Percentiles rank a stretch among this genome's conserved stretches.
These are phyloP conservation scores for Nomada ruficornis DNA, from an alignment of 2,888 invertebrate genomes.

Conservation along the genomic window DNA sequence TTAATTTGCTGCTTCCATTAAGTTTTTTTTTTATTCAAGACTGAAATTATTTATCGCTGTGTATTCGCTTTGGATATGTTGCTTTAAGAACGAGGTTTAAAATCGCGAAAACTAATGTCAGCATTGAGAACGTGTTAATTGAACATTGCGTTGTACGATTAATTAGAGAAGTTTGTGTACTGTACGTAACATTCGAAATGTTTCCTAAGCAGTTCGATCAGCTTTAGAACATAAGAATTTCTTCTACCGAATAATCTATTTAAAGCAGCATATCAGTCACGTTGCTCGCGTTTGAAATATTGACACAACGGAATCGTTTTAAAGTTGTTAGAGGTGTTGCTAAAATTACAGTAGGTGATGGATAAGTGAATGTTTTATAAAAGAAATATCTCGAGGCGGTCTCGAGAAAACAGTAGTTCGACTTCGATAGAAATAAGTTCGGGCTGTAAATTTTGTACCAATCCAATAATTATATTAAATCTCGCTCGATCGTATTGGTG, in stretches of 20 bases:
- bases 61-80: neutral
- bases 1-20: neutral
- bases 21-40: no score
- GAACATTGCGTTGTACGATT: no score
- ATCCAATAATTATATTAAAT: neutral
- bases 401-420: neutral
- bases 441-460: neutral
- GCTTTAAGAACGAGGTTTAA: neutral
- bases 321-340: neutral
- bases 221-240: conserved; percentile 44
- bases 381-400: neutral
- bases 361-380: neutral
- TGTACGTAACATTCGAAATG: neutral
- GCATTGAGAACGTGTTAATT: no score
- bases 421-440: neutral
- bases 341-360: neutral
- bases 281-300: conserved; percentile 4
- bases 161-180: no score
- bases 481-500: neutral
- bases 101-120: no score
- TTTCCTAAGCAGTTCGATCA: conserved; percentile 33
- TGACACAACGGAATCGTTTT: neutral
- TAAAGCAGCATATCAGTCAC: conserved; percentile 63
- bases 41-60: no score
- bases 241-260: conserved; percentile 65